A percentile compares a stretch with the other conserved stretches of the same genome.
These are phyloP conservation scores for Athetis lepigone DNA, from an alignment of 2,888 invertebrate species.

Conservation along the genomic window DNA sequence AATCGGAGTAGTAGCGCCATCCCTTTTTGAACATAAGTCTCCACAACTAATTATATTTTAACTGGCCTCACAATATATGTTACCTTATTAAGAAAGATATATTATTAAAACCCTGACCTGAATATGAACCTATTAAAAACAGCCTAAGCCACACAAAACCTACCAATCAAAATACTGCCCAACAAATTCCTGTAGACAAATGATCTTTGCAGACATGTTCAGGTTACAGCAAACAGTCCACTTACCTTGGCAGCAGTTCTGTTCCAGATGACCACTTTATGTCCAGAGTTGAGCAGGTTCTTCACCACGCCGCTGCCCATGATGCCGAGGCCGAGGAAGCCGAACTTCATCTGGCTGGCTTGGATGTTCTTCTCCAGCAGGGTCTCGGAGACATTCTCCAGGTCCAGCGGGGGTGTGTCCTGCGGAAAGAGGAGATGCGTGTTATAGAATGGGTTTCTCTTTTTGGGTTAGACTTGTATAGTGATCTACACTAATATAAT, in stretches of 20 bases:
- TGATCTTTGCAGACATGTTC: not conserved
- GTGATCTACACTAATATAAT: too few relatives aligned
- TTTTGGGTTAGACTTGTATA: not conserved
- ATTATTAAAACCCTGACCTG: not conserved
- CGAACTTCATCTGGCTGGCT: slow-evolving; percentile 96
- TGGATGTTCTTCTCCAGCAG: slow-evolving; percentile 96
- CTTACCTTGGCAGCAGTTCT: slow-evolving; percentile 97
- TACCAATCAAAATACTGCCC: not conserved
- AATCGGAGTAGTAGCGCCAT: too few relatives aligned
- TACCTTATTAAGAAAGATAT: not conserved
- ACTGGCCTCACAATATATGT: not conserved
- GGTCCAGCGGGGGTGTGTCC: slow-evolving; percentile 94
- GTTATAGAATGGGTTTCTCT: slow-evolving; percentile 3
- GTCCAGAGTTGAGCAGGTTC: slow-evolving; percentile 98
- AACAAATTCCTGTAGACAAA: not conserved
- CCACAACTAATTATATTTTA: not conserved
- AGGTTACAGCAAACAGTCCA: slow-evolving; percentile 62
- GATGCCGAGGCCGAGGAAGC: slow-evolving; percentile 98
- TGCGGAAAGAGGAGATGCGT: slow-evolving; percentile 79
- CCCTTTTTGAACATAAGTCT: not conserved
- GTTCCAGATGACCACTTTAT: slow-evolving; percentile 98
- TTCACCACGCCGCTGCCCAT: slow-evolving; percentile 99
- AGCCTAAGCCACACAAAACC: not conserved
- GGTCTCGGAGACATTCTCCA: slow-evolving; percentile 94
- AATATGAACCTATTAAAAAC: not conserved